Base-by-base conservation (phyloP, 2,797 vertebrate species). In the Melanotaenia maccullochi region DNA sequence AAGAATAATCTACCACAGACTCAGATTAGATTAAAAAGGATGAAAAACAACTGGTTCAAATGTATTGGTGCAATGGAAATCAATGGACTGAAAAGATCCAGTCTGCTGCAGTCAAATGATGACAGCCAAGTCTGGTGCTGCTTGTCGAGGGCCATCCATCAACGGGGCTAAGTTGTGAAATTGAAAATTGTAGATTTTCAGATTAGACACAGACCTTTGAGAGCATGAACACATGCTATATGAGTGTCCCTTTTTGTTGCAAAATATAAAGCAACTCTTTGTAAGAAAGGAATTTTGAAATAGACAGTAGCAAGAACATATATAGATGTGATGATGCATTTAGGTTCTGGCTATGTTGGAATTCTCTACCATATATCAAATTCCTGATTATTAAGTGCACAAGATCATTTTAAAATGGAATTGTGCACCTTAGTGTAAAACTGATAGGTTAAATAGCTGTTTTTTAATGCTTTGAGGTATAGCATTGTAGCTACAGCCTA, bases 11-110 rank as follows among this genome's bases (percentile, higher is more conserved):
- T 9, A 8, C 47, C 76, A 55, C 81, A 65, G 61, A 74, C 64
- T 81, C 76, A 51, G 22, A 81, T 83, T 66, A 68, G 84, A 89
- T 85, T 78, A 81, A 65, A 75, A 28, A 58, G n/a, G 57, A 22
- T 47, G 11, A 75, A 65, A 71, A 78, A 28, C 61, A 14, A n/a
- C 76, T 73, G 73, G 75, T 82, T 76, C 32, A 83, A 83, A 79
- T 0, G 22, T 60, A 71, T 44, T 18, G 40, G 65, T 65, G 56
- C 30, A 42, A 63, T 36, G 12, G 9, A 44, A 67, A 63, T 78
- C 54, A 73, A 33, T 51, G 35, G 60, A 51, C 25, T 36, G 61
- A 75, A 75, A 65, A 73, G 56, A 75, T 33, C 7, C 5, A 78
- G 81, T 75, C 33, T 47, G 22, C 28, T 35, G 24, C 33, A 70